Evolutionary conservation across 2,888 invertebrate genomes (phyloP), one percentile per base, ranked within the genome.

Genomic region (Molorchus minor): DNA sequence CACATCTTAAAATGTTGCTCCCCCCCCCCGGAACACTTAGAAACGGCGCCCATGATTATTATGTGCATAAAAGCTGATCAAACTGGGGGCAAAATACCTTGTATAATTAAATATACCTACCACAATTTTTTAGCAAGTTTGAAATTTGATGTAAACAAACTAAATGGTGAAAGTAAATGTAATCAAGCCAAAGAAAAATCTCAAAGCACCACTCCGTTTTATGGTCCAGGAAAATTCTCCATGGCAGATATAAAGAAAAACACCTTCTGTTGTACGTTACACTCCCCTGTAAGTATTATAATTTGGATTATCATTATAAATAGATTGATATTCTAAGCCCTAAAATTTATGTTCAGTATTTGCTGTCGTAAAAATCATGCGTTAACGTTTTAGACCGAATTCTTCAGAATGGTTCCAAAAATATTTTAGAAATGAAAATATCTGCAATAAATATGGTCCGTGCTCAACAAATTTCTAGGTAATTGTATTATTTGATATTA

Each of bases 111-210:
- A 4, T 33, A 33, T 35, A 15, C 15, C 15, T 35, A 15, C 17
- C 15, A 2, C 33, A 12, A 54, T 55, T 76, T 79, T 55, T n/a
- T 74, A 84, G 84, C 78, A 58, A 72, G 76, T 60, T 71, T 84
- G 19, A 83, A 84, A 75, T 83, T 84, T 56, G 82, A 84, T 69
- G 64, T 79, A 3, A 76, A 73, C 51, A 76, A 73, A 51, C 62
- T 76, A 30, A 69, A 70, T 40, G 71, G 65, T 3, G 54, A 45
- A 41, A 69, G 67, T 29, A 66, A 65, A 49, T 58, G 51, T 25
- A 61, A 70, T 52, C 47, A 63, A 45, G 41, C 41, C 47, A 46
- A 56, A 63, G 58, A 36, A 41, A 68, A 61, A 53, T 52, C 58
- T 13, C 56, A 62, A 35, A 58, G 61, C n/a, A 38, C 58, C 3